Evolutionary conservation across 2,888 invertebrate genomes (phyloP), one percentile per base, ranked within the genome.

Genomic region (Chrysodeixis includens): DNA sequence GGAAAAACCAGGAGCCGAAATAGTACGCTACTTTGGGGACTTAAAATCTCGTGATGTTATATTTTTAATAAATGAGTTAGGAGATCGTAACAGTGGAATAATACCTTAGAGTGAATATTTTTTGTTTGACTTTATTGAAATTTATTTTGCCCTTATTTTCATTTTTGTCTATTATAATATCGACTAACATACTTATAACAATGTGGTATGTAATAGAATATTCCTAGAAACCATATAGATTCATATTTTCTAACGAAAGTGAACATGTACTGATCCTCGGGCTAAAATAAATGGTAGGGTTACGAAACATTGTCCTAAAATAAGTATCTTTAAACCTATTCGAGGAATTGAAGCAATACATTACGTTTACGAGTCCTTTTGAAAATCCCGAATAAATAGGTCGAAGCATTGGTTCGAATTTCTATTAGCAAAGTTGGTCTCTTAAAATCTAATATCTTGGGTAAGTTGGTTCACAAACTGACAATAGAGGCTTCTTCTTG

Each of bases 361-460:
- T 40, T 6, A n/a, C 14, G 40, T 40, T 40, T 4, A 35, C 35
- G 35, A 14, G 14, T 35, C n/a, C n/a, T 40, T 26, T 40, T n/a
- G n/a, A 35, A 35, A 2, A n/a, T 40, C n/a, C n/a, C 4, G 14
- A 40, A 40, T 40, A 18, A 46, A 46, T 18, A 20, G 10, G 16
- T 14, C 44, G 1, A 44, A 7, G 18, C 20, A 16, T 16, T 46
- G 44, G 26, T 8, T 6, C 40, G 18, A 51, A 58, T 58, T 61
- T 61, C 32, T 66, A 61, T 72, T 49, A 66, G 14, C 10, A 66
- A 76, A 65, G 54, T 65, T 63, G 30, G 63, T 57, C 55, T 62
- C 60, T 65, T 63, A 68, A 67, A 71, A 68, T 63, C 62, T 62
- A 78, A 78, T 80, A 71, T 69, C 67, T 58, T 62, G 8, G 16